Base-by-base conservation (phyloP, 2,888 invertebrate species). In the Sinodicranocentrus sp. region DNA sequence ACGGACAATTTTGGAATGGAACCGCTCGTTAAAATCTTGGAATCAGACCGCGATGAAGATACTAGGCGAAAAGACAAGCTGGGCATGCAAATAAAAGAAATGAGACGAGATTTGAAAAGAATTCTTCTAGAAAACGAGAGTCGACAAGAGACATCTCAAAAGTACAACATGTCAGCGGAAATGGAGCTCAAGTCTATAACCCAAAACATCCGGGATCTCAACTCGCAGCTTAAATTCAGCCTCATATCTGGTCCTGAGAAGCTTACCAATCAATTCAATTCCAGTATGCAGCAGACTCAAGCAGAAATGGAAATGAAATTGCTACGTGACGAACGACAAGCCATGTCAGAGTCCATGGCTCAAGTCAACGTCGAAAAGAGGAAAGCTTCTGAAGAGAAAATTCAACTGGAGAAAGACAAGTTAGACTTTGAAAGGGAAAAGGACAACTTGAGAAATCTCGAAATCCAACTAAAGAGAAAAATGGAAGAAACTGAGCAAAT, bases 401-500 rank as follows among this genome's bases (percentile, higher is more conserved):
- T 93, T 90, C 93, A 92, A 79, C 91, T 94, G 87, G 92, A 93
- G 75, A 93, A 93, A 76, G 92, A 93, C 90, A 92, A 92, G 75
- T 92, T 93, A n/a, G 93, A 93, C 0, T 92, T 93, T 63, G 92
- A 91, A 87, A 92, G 93, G 87, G 93, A 94, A 90, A 92, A 92
- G 0, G 93, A 93, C 89, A 93, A 92, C 17, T 3, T 88, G 13
- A 25, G 82, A 52, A 87, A 88, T 61, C 17, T 87, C 25, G 87
- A 88, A 82, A 76, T 85, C 0, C 71, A 82, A 6, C 28, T 86
- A 2, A 73, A 82, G 57, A 70, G 83, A 15, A 86, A 83, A 73
- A 48, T 85, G 10, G 75, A 85, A 0, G 87, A 88, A 39, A 86
- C 87, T 6, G 86, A 86, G 25, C 87, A 88, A 19, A 72, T 85